Conservation (phyloP, 23 tunicate genomes). For the Halocynthia roretzi region DNA sequence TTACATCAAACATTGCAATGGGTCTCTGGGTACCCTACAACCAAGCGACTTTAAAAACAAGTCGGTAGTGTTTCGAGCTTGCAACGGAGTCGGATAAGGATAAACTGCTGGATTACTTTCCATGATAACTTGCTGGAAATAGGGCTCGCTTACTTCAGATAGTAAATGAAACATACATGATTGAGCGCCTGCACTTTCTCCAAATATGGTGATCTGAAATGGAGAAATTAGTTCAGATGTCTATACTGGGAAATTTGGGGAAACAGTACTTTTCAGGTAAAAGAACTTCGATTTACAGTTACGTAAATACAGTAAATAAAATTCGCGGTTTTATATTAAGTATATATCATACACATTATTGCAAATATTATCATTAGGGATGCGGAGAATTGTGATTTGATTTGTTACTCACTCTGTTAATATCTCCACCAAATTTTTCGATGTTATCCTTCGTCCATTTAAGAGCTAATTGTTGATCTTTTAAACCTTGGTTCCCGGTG, state of each 20-base stretch:
- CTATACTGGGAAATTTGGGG: neutral
- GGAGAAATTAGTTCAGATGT: neutral
- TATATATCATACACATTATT: no score
- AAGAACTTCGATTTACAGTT: neutral
- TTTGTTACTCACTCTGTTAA: conserved; percentile 15
- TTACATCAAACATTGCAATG: neutral
- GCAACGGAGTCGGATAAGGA: neutral
- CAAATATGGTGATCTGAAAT: conserved; percentile 57
- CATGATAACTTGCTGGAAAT: conserved; percentile 51
- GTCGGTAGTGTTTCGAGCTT: neutral
- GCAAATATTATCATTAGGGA: no score
- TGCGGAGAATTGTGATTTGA: no score
- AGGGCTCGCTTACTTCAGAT: conserved; percentile 54
- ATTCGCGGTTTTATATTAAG: no score
- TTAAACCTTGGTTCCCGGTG: conserved; percentile 46
- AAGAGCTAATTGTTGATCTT: conserved; percentile 69
- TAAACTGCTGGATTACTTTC: conserved; percentile 36
- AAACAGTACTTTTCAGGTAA: neutral
- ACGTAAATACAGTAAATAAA: no score
- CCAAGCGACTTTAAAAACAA: neutral
- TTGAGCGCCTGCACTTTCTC: conserved; percentile 83
- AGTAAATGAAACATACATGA: conserved; percentile 52
- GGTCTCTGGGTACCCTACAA: neutral
- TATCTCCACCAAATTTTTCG: conserved; percentile 68
- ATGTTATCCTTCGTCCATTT: conserved; percentile 62